Percentiles rank a stretch among this genome's conserved stretches.
Evolutionary conservation across 2,888 invertebrate genomes (phyloP).

Genomic region (Parnassius orleans): DNA sequence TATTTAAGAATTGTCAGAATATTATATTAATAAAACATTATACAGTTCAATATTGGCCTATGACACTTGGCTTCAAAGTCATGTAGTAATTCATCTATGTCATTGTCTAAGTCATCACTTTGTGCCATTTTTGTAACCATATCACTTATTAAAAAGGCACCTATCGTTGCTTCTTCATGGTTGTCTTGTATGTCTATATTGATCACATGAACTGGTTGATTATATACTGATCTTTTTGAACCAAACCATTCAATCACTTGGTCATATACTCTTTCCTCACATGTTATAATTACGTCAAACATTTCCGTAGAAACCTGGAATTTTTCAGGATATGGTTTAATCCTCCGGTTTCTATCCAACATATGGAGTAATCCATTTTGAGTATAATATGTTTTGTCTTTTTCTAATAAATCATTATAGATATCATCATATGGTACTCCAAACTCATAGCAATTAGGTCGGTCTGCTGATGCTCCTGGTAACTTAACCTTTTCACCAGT

Average conservation of each 20-base stretch:
- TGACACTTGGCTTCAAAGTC: conserved; percentile 95
- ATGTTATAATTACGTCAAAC: conserved; percentile 98
- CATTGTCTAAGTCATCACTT: conserved; percentile 96
- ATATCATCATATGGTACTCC: conserved; percentile 97
- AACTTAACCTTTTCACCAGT: conserved; percentile 98
- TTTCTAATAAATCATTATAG: conserved; percentile 93
- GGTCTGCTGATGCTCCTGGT: conserved; percentile 95
- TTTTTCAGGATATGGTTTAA: conserved; percentile 95
- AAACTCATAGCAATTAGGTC: conserved; percentile 98
- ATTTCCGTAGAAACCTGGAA: conserved; percentile 94
- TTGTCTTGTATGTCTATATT: conserved; percentile 99
- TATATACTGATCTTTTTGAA: conserved; percentile 87
- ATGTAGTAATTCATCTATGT: conserved; percentile 97
- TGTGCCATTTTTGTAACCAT: conserved; percentile 94
- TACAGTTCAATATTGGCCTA: conserved; percentile 94
- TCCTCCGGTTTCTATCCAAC: conserved; percentile 97
- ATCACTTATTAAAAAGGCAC: conserved; percentile 98
- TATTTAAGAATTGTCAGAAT: neutral
- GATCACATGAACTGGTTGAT: conserved; percentile 96
- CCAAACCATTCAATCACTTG: conserved; percentile 98
- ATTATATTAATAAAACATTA: conserved; percentile 90
- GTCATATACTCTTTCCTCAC: conserved; percentile 99
- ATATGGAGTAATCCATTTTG: conserved; percentile 99
- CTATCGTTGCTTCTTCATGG: conserved; percentile 99
- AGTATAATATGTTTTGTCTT: conserved; percentile 96